Conservation (phyloP, 2,113 vertebrate genomes). For the Ammodytes marinus region DNA sequence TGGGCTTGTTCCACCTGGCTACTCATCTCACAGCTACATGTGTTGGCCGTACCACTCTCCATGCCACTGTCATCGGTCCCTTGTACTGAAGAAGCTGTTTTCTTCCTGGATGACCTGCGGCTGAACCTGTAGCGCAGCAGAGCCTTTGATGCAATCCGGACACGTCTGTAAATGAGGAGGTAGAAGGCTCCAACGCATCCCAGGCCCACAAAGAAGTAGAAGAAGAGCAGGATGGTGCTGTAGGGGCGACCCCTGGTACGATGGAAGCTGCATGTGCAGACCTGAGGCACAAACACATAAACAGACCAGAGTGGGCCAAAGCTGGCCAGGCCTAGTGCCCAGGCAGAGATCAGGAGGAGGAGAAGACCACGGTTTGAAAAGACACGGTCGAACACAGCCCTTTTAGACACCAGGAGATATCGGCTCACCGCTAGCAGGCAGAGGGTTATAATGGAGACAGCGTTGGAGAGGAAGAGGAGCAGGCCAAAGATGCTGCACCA, state of each 20-base stretch:
- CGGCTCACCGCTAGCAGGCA: slow-evolving; percentile 88
- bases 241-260: slow-evolving; percentile 87
- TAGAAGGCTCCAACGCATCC: slow-evolving; percentile 89
- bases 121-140: slow-evolving; percentile 85
- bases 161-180: slow-evolving; percentile 88
- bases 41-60: slow-evolving; percentile 68
- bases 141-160: slow-evolving; percentile 80
- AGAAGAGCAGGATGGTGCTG: slow-evolving; percentile 87
- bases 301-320: slow-evolving; percentile 88
- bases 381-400: slow-evolving; percentile 83
- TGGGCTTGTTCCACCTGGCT: slow-evolving; percentile 56
- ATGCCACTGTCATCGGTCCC: slow-evolving; percentile 84
- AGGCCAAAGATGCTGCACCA: slow-evolving; percentile 89
- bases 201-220: slow-evolving; percentile 89
- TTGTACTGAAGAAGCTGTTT: slow-evolving; percentile 39
- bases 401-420: slow-evolving; percentile 87
- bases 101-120: slow-evolving; percentile 73
- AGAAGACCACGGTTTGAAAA: slow-evolving; percentile 80
- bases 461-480: slow-evolving; percentile 90
- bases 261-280: slow-evolving; percentile 94
- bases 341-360: slow-evolving; percentile 80
- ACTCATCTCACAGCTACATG: slow-evolving; percentile 77
- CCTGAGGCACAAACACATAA: slow-evolving; percentile 87
- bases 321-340: slow-evolving; percentile 85
- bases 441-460: slow-evolving; percentile 90